Conservation (phyloP, 1,140 invertebrate genomes). For the Philopotamus ludificatus region DNA sequence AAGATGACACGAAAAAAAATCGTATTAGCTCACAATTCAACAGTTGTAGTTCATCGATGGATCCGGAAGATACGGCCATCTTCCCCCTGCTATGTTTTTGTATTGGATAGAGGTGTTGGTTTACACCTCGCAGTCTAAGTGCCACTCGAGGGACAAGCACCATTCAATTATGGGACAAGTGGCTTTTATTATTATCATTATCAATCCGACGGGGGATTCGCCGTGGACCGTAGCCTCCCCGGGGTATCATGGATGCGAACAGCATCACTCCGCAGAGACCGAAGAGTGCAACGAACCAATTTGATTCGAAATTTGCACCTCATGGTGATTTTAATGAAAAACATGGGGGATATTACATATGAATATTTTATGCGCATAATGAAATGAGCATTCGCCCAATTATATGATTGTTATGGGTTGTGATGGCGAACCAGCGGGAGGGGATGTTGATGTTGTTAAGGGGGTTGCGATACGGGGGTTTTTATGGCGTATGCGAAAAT, state of each 20-base stretch:
- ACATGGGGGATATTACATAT: too few relatives aligned
- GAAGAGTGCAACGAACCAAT: neutral
- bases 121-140: slow-evolving; percentile 3
- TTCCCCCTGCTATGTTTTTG: too few relatives aligned
- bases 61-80: too few relatives aligned
- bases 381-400: slow-evolving; percentile 20
- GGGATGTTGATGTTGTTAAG: neutral
- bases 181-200: slow-evolving; percentile 5
- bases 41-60: too few relatives aligned
- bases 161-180: slow-evolving; percentile 22
- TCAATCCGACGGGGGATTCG: slow-evolving; percentile 11
- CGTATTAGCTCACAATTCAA: too few relatives aligned
- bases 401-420: slow-evolving; percentile 16
- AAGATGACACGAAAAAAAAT: too few relatives aligned
- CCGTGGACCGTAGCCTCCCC: neutral
- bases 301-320: neutral
- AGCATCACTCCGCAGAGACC: too few relatives aligned
- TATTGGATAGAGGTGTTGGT: too few relatives aligned
- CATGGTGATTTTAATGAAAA: too few relatives aligned
- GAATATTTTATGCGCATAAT: too few relatives aligned
- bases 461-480: neutral
- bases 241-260: too few relatives aligned
- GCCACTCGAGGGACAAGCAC: slow-evolving; percentile 12
- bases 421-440: slow-evolving; percentile 2
- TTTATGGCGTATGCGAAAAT: neutral